Conservation (phyloP, 2,797 vertebrate species). For the Lerista edwardsae region DNA sequence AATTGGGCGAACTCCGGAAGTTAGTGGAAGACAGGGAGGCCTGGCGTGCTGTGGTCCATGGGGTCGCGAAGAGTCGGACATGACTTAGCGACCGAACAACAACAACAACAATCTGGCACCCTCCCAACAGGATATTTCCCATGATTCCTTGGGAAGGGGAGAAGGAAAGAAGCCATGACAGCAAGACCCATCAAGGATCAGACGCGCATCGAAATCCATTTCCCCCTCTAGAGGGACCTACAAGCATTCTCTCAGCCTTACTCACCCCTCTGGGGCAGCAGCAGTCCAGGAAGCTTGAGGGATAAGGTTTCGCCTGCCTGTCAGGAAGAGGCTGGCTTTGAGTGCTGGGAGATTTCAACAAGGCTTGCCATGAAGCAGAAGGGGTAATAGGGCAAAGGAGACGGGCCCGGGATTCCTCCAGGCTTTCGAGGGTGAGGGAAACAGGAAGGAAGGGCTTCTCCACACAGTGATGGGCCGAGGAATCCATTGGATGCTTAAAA, state of each 20-base stretch:
- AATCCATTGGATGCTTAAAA: not conserved
- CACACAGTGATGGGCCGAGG: not conserved
- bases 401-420: constrained; percentile 9
- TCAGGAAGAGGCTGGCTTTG: not conserved
- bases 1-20: too few species aligned
- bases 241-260: too few species aligned
- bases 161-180: not conserved
- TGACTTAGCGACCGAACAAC: too few species aligned
- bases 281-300: not conserved
- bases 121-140: not conserved
- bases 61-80: too few species aligned
- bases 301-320: too few species aligned
- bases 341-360: not conserved
- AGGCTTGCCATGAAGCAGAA: not conserved
- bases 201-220: too few species aligned
- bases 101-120: too few species aligned
- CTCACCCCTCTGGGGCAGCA: not conserved
- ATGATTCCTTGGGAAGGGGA: not conserved
- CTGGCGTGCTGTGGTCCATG: too few species aligned
- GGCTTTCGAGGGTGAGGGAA: not conserved
- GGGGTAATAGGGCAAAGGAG: not conserved
- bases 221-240: not conserved
- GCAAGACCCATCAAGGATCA: not conserved
- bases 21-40: too few species aligned
- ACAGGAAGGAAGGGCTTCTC: not conserved